Evolutionary conservation across 2,888 invertebrate species (phyloP), one percentile per base, ranked within the genome.

Genomic region (Oasisia sp.): DNA sequence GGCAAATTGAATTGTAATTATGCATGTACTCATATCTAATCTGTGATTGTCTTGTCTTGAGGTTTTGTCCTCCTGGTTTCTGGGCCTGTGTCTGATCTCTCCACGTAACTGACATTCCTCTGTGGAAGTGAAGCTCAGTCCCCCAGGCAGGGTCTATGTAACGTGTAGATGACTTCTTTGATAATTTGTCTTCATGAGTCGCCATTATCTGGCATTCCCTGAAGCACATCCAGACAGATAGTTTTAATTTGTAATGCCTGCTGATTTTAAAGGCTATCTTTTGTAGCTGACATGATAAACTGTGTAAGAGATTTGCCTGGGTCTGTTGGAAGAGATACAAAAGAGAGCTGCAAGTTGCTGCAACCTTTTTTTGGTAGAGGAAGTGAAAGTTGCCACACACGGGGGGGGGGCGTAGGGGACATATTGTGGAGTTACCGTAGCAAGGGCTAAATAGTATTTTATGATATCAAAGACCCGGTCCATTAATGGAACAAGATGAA

Each of bases 11-110:
- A 74, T 27, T 74, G n/a, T n/a, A 27, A 74, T 74, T 74, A n/a
- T 74, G 7, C 74, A 74, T 5, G n/a, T 74, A n/a, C 4, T 74
- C 74, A 27, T 74, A 74, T 19, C 74, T 74, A 7, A 27, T 74
- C 74, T 27, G 74, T 74, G 27, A 74, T 27, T 74, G 27, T 19
- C 74, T 27, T 74, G 74, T 74, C 74, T 74, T 74, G n/a, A n/a
- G 74, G 74, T 74, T 74, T 74, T 74, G 74, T 74, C 74, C n/a
- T 74, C 19, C n/a, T 74, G 27, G 74, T 74, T 74, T 74, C 74
- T 74, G 74, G 74, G 27, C 14, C 27, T 74, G 27, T 74, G 14
- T 74, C 74, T 74, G n/a, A 74, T 74, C 74, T 5, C 27, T 74
- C 74, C n/a, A 7, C 74, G 27, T 74, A 74, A 27, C 27, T 27